phyloP scores from a whole-genome alignment of 2,888 invertebrate species.

The Dicyrtoma fusca region DNA sequence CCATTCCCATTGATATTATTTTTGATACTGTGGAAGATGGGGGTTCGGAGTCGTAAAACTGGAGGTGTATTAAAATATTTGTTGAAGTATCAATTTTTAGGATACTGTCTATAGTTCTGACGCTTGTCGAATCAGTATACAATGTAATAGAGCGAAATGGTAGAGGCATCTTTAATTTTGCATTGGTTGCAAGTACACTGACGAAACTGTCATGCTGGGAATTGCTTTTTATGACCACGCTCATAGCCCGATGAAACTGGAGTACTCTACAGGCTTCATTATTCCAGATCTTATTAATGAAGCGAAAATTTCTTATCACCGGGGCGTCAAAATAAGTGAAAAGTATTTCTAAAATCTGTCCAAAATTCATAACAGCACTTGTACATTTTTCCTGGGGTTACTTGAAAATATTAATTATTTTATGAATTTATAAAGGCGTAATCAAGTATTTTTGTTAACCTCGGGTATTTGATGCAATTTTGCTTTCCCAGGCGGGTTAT shows the following conservation, averaged over 20 bases:
- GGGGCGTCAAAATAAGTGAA: not conserved
- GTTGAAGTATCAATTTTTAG: no score
- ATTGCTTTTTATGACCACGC: not conserved
- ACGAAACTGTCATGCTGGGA: conserved; percentile 3
- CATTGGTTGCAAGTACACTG: not conserved
- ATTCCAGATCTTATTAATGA: conserved; percentile 19
- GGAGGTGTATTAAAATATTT: not conserved
- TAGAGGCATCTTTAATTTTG: not conserved
- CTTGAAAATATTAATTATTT: not conserved
- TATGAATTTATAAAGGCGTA: not conserved
- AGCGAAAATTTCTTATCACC: not conserved
- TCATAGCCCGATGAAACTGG: not conserved
- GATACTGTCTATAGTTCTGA: not conserved
- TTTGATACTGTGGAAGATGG: no score
- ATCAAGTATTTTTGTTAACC: conserved; percentile 3
- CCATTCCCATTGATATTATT: no score
- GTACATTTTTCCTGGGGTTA: not conserved
- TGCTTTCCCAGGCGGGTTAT: not conserved
- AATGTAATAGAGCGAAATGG: conserved; percentile 15
- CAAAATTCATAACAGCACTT: not conserved
- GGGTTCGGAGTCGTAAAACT: not conserved
- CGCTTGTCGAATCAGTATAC: not conserved
- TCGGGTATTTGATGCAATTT: conserved; percentile 21
- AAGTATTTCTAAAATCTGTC: conserved; percentile 18
- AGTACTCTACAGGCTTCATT: not conserved